Conservation (phyloP, 2,888 invertebrate genomes). For the Coenonympha arcania region DNA sequence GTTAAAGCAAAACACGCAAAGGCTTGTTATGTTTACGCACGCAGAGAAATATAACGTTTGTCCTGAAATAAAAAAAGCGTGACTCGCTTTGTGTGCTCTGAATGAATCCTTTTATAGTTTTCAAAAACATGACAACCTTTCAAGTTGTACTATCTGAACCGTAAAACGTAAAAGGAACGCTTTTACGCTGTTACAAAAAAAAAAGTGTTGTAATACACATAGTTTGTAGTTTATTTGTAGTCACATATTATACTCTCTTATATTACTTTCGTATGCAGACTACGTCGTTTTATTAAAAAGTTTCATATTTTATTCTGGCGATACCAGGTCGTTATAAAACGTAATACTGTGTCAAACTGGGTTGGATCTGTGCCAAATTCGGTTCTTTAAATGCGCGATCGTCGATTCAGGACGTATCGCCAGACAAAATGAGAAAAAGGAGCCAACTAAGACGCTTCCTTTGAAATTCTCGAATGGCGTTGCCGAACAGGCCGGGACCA, state of each 20-base stretch:
- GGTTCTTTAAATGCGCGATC: conserved; percentile 22
- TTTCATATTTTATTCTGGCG: not conserved
- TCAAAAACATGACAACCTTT: conserved; percentile 5
- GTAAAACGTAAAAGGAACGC: not conserved
- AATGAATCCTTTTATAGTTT: conserved; percentile 6
- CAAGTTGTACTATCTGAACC: not conserved
- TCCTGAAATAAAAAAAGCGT: conserved; percentile 1
- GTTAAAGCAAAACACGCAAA: too few species aligned
- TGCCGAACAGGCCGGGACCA: conserved; percentile 10
- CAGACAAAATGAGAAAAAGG: conserved; percentile 17
- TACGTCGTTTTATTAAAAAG: not conserved
- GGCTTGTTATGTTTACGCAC: too few species aligned
- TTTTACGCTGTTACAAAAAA: not conserved
- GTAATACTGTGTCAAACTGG: conserved; percentile 1
- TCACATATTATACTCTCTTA: too few species aligned
- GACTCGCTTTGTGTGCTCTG: not conserved
- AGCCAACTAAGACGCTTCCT: conserved; percentile 12
- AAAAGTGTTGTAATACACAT: too few species aligned
- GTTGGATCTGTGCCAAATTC: conserved; percentile 22
- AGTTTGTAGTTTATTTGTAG: too few species aligned
- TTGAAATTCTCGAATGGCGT: conserved; percentile 13
- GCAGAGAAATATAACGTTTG: not conserved
- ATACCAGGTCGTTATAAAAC: not conserved
- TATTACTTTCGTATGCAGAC: too few species aligned
- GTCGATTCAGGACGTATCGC: conserved; percentile 22